Conservation (phyloP, 2,888 invertebrate species). For the Aphidius colemani region DNA sequence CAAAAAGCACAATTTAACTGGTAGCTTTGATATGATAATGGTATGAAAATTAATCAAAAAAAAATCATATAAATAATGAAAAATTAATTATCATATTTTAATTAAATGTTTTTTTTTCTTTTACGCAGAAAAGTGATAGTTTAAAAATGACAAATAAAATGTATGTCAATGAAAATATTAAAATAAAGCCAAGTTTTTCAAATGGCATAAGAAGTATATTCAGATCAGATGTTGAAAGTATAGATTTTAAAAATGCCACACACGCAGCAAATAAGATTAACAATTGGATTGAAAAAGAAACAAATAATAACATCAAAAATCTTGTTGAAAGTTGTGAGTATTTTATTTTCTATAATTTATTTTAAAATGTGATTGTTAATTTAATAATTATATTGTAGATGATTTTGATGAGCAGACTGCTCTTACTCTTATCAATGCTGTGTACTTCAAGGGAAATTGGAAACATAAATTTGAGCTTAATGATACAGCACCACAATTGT, state of each 20-base stretch:
- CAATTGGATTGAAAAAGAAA: conserved; percentile 77
- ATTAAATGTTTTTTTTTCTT: conserved; percentile 33
- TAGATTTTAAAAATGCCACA: conserved; percentile 65
- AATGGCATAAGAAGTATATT: conserved; percentile 68
- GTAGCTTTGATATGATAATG: too few relatives aligned
- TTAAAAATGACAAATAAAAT: conserved; percentile 74
- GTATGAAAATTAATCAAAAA: too few relatives aligned
- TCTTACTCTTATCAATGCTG: conserved; percentile 77
- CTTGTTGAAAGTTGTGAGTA: conserved; percentile 66
- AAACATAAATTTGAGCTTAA: neutral
- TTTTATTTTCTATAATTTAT: conserved; percentile 12
- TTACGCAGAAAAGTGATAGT: conserved; percentile 62
- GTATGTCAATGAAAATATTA: conserved; percentile 64
- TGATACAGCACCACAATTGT: conserved; percentile 58
- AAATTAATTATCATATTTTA: too few relatives aligned
- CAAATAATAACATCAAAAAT: conserved; percentile 80
- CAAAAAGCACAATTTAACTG: too few relatives aligned
- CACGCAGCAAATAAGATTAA: conserved; percentile 70
- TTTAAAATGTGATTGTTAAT: neutral
- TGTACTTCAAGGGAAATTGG: conserved; percentile 83
- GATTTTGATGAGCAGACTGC: conserved; percentile 67
- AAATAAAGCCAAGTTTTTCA: conserved; percentile 63
- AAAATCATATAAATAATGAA: too few relatives aligned
- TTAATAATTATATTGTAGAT: conserved; percentile 32
- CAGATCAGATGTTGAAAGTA: conserved; percentile 66